phyloP scores from a whole-genome alignment of 2,113 vertebrate genomes.

The Elephantulus edwardii region DNA sequence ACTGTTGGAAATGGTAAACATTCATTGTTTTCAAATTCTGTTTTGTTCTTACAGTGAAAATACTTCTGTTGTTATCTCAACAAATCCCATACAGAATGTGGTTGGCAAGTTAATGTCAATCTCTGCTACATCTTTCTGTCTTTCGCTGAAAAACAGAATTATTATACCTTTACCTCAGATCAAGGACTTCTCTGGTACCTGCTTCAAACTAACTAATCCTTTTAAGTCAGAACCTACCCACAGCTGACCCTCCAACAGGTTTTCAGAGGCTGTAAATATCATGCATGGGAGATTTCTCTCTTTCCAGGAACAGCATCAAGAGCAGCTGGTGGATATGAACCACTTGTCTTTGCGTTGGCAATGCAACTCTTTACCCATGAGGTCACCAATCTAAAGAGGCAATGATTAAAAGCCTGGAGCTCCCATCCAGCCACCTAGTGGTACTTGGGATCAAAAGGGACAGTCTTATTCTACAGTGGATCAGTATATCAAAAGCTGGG shows the following conservation, averaged over 20 bases:
- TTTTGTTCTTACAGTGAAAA: not conserved
- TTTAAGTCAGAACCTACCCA: no score
- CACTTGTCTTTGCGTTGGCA: no score
- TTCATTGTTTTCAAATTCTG: not conserved
- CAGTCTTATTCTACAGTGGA: not conserved
- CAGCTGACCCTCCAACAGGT: no score
- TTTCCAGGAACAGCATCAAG: no score
- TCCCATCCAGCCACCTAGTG: not conserved
- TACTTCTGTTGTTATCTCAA: not conserved
- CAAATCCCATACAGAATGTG: not conserved
- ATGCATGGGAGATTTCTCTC: no score
- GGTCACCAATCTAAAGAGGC: no score
- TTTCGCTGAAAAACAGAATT: not conserved
- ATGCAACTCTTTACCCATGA: no score
- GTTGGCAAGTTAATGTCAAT: not conserved
- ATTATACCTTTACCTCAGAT: not conserved
- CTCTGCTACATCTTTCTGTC: not conserved
- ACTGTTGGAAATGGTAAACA: not conserved
- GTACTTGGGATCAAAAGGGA: not conserved
- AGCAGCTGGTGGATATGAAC: no score
- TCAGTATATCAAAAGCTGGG: not conserved
- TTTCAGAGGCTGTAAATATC: no score
- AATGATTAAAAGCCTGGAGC: not conserved
- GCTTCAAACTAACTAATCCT: no score
- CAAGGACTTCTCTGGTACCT: not conserved